phyloP scores from a whole-genome alignment of 2,113 vertebrate genomes.

The Hepsetus odoe region DNA sequence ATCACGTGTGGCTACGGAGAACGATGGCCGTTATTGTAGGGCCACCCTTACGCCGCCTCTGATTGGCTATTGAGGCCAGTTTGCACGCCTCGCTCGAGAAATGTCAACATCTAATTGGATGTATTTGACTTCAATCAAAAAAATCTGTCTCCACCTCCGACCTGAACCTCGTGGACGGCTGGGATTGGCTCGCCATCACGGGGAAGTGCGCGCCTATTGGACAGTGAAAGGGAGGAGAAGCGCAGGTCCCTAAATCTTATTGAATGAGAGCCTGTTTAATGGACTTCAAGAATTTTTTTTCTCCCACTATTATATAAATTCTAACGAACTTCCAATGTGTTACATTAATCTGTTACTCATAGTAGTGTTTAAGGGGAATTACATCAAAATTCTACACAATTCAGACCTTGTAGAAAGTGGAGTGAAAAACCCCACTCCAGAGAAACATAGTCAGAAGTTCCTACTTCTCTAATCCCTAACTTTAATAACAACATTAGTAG shows the following conservation, averaged over 20 bases:
- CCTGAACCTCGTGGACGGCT: conserved; percentile 78
- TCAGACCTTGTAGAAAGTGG: too few species aligned
- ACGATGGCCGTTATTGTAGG: conserved; percentile 19
- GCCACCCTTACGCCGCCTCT: conserved; percentile 34
- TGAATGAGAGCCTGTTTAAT: background rate
- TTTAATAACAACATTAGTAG: too few species aligned
- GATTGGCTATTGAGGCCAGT: conserved; percentile 61
- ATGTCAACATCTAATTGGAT: conserved; percentile 30
- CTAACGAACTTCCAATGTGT: too few species aligned
- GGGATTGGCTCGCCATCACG: conserved; percentile 66
- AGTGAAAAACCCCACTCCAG: too few species aligned
- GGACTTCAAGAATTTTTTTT: background rate
- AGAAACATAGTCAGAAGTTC: too few species aligned
- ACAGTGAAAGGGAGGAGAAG: background rate
- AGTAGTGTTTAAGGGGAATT: too few species aligned
- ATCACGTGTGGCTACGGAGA: conserved; percentile 63
- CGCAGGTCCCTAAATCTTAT: background rate
- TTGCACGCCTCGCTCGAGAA: background rate
- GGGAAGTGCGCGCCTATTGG: conserved; percentile 68
- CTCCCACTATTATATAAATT: too few species aligned
- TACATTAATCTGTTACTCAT: too few species aligned
- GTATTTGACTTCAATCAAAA: conserved; percentile 23
- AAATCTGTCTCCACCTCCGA: conserved; percentile 52
- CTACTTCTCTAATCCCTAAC: too few species aligned
- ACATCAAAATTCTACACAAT: too few species aligned